Conservation (phyloP, 2,113 vertebrate species). For the Scolopax mira region DNA sequence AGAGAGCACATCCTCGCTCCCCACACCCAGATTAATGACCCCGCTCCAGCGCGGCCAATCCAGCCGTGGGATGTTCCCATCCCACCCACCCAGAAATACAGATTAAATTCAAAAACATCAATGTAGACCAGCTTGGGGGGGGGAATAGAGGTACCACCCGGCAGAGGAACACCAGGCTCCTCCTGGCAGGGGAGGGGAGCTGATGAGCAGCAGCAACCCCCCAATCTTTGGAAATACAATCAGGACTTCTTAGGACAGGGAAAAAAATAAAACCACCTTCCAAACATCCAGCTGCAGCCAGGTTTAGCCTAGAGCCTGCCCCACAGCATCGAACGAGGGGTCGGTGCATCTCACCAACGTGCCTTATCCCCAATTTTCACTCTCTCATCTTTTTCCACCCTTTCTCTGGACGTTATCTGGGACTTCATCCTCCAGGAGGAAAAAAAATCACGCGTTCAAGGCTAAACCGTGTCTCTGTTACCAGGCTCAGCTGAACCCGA, state of each 20-base stretch:
- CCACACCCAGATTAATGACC: neutral
- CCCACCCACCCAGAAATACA: neutral
- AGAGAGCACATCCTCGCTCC: neutral
- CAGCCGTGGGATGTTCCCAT: neutral
- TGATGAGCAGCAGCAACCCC: neutral
- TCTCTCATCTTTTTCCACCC: fast-evolving
- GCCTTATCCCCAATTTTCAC: neutral
- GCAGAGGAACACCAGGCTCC: neutral
- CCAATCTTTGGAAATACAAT: fast-evolving
- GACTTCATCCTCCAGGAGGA: neutral
- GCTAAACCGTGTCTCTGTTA: fast-evolving
- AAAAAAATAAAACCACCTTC: neutral
- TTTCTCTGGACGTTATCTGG: fast-evolving
- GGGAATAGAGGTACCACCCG: neutral
- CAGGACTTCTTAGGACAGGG: too few species aligned
- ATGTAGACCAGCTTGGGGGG: fast-evolving
- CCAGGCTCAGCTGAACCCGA: neutral
- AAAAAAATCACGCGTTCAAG: neutral
- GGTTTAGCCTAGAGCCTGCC: neutral
- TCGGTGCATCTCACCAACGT: fast-evolving
- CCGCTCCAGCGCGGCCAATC: fast-evolving
- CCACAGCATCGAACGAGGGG: fast-evolving
- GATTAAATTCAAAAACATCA: fast-evolving
- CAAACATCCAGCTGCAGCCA: neutral
- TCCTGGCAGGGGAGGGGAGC: neutral